Conservation (phyloP, 2,113 vertebrate genomes). For the Chitala chitala region DNA sequence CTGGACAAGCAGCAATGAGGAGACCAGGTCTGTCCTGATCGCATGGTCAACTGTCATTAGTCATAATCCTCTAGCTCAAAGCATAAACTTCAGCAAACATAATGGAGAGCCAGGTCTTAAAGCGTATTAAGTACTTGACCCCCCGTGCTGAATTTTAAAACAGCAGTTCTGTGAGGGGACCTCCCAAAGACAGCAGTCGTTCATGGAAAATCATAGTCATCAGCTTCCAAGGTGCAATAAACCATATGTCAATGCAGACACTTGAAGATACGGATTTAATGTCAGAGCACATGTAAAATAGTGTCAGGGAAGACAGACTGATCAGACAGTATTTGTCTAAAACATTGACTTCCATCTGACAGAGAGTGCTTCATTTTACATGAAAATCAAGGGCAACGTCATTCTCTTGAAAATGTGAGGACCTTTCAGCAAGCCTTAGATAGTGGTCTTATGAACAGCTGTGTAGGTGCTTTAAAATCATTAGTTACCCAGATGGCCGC, state of each 20-base stretch:
- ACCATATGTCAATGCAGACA: conserved; percentile 52
- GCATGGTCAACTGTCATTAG: conserved; percentile 26
- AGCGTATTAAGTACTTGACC: conserved; percentile 47
- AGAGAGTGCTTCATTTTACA: neutral
- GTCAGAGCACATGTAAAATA: neutral
- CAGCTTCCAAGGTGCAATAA: conserved; percentile 53
- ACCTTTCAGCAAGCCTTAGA: conserved; percentile 31
- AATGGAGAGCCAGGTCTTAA: conserved; percentile 36
- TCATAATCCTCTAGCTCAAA: conserved; percentile 40
- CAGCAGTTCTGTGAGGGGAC: conserved; percentile 36
- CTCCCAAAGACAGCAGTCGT: conserved; percentile 48
- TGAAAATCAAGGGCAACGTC: neutral
- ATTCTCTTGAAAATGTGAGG: neutral
- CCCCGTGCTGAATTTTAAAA: conserved; percentile 40
- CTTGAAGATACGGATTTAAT: neutral
- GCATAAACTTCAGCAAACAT: conserved; percentile 42
- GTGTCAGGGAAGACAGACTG: neutral
- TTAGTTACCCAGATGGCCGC: conserved; percentile 48
- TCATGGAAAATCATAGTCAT: conserved; percentile 55
- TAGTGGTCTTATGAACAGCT: conserved; percentile 52
- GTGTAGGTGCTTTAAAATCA: conserved; percentile 46
- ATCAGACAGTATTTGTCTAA: neutral
- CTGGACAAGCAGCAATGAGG: conserved; percentile 5
- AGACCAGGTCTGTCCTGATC: too few relatives aligned
- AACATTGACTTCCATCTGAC: neutral